A percentile compares a stretch with the other conserved stretches of the same genome.
Evolutionary conservation across 2,797 vertebrate species (phyloP).

Genomic region (Merluccius polli): DNA sequence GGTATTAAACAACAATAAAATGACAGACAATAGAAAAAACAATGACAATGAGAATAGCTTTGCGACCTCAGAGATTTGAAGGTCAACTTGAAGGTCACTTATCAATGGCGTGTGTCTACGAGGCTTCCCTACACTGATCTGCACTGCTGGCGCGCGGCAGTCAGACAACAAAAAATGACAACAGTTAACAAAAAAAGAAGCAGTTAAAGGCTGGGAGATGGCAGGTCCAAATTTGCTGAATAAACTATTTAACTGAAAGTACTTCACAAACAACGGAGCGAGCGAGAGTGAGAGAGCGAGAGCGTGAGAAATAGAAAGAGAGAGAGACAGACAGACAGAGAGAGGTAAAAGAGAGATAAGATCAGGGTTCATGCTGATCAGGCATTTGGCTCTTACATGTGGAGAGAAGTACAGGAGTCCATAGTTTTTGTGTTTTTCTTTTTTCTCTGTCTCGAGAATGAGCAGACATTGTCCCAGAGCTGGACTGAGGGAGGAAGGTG

Average conservation of each 20-base stretch:
- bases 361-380: constrained; percentile 41
- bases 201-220: constrained; percentile 28
- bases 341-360: constrained; percentile 1
- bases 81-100: constrained; percentile 60
- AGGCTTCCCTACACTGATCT: constrained; percentile 32
- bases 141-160: constrained; percentile 28
- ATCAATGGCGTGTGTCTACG: constrained; percentile 33
- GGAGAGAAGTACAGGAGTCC: constrained; percentile 64
- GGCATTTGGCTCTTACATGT: constrained; percentile 36
- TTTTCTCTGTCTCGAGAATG: constrained; percentile 50
- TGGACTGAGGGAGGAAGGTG: background rate
- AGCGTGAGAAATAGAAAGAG: constrained; percentile 14
- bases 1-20: constrained; percentile 29
- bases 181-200: constrained; percentile 37
- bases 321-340: background rate
- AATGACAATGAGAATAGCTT: constrained; percentile 27
- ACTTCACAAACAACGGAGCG: background rate
- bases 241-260: background rate
- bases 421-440: constrained; percentile 47
- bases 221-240: constrained; percentile 6
- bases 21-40: background rate
- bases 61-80: constrained; percentile 35
- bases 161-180: constrained; percentile 4
- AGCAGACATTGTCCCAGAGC: constrained; percentile 39
- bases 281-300: background rate